phyloP scores from a whole-genome alignment of 2,888 invertebrate species.

The Polyommatus icarus region DNA sequence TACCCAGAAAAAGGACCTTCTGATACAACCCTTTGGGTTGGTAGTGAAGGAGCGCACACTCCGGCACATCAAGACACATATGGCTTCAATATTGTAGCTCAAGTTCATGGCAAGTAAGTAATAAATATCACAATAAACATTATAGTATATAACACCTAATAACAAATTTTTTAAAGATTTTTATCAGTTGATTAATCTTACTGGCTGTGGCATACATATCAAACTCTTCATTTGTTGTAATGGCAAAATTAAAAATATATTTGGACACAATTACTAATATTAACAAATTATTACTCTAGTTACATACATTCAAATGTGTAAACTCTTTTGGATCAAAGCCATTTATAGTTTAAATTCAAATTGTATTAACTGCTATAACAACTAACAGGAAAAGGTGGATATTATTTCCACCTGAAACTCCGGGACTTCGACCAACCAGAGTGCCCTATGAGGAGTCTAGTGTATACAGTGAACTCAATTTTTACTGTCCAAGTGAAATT shows the following conservation, averaged over 20 bases:
- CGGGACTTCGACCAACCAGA: slow-evolving; percentile 87
- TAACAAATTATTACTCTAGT: too few relatives aligned
- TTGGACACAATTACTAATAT: too few relatives aligned
- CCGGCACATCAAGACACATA: slow-evolving; percentile 97
- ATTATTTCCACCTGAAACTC: slow-evolving; percentile 90
- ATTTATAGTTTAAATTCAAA: neutral
- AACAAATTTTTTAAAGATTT: too few relatives aligned
- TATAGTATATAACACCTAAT: neutral
- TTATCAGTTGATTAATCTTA: too few relatives aligned
- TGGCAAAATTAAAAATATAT: too few relatives aligned
- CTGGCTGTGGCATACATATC: too few relatives aligned
- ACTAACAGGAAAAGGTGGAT: slow-evolving; percentile 91
- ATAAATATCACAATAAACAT: neutral
- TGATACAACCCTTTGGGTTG: slow-evolving; percentile 93
- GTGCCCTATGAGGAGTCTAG: slow-evolving; percentile 98
- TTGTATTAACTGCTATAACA: slow-evolving; percentile 16
- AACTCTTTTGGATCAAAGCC: neutral
- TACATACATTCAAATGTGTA: too few relatives aligned
- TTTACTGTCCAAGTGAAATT: slow-evolving; percentile 83
- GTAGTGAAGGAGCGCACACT: slow-evolving; percentile 92
- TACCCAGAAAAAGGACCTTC: slow-evolving; percentile 82
- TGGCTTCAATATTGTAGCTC: slow-evolving; percentile 95
- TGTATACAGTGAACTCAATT: slow-evolving; percentile 91
- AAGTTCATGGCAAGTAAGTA: slow-evolving; percentile 89
- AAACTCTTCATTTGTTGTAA: too few relatives aligned